Conservation (phyloP, 2,888 invertebrate species). For the Nasonia oneida region DNA sequence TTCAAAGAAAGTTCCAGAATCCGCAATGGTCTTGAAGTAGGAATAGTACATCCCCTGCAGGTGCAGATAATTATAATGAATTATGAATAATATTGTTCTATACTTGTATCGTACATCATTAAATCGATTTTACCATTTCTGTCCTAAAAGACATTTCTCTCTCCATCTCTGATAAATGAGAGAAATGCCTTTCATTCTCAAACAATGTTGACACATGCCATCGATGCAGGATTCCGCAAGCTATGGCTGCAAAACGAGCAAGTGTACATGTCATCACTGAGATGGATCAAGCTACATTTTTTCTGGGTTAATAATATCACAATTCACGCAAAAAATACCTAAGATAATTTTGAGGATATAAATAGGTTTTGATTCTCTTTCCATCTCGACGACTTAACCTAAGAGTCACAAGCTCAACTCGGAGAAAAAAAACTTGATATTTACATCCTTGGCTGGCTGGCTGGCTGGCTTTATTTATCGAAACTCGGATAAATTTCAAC, state of each 20-base stretch:
- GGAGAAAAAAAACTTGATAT: background rate
- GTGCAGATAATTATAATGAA: background rate
- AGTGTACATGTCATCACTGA: background rate
- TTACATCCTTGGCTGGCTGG: constrained; percentile 8
- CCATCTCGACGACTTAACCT: constrained; percentile 41
- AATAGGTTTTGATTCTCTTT: constrained; percentile 18
- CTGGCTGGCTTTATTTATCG: background rate
- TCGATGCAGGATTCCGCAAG: constrained; percentile 82
- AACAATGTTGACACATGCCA: constrained; percentile 87
- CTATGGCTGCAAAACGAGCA: constrained; percentile 80
- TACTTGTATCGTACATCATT: constrained; percentile 63
- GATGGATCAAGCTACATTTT: background rate
- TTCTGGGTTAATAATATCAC: background rate
- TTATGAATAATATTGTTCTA: background rate
- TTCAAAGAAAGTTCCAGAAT: constrained; percentile 82
- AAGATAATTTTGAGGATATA: constrained; percentile 43
- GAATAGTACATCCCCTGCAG: constrained; percentile 90
- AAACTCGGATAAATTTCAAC: background rate
- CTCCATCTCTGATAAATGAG: constrained; percentile 90
- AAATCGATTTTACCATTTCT: constrained; percentile 85
- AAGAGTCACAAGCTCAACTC: background rate
- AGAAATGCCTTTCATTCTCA: constrained; percentile 92
- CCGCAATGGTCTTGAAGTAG: constrained; percentile 90
- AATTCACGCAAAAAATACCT: constrained; percentile 24
- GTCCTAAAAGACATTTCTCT: constrained; percentile 92